Base-by-base conservation (phyloP, 2,888 invertebrate species). In the Drosophila maculinotata region DNA sequence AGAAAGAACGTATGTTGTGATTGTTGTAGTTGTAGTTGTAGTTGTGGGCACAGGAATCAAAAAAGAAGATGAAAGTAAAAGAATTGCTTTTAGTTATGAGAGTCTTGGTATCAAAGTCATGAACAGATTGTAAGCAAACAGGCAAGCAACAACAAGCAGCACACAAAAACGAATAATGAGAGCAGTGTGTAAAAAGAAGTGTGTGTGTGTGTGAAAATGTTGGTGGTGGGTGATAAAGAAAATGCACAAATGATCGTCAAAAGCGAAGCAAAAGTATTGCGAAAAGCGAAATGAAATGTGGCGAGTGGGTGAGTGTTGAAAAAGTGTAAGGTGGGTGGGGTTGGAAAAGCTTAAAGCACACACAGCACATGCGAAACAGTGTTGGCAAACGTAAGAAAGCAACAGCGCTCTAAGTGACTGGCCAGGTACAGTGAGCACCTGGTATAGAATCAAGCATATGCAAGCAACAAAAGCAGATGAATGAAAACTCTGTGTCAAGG, bases 111-210 rank as follows among this genome's bases (percentile, higher is more conserved):
- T 17, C 12, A 41, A 41, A 42, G 52, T 59, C 67, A 70, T 63
- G 76, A 87, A 76, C 89, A 88, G 87, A 87, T 69, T 58, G 52
- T 71, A 87, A 87, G 88, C 88, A 88, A 87, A 89, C 89, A 89
- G 89, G 84, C 89, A 89, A 84, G 88, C 89, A 88, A 85, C 88
- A 87, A 84, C 81, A 85, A 78, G 79, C 88, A 86, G 77, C 74
- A 76, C 81, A 69, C 81, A 69, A 77, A n/a, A 79, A 74, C 56
- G 58, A 66, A 58, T 44, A 53, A 52, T 42, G 59, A 59, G 56
- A 51, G 25, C 31, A 60, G 56, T 36, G 25, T 45, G 12, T 54
- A n/a, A 57, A 66, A 47, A 38, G 23, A 39, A 17, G 45, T 49
- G 28, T 38, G 33, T 17, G 17, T 38, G 6, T 15, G 9, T 53